Evolutionary conservation across 1,140 invertebrate species (phyloP).

Genomic region (Bemisia tabaci): DNA sequence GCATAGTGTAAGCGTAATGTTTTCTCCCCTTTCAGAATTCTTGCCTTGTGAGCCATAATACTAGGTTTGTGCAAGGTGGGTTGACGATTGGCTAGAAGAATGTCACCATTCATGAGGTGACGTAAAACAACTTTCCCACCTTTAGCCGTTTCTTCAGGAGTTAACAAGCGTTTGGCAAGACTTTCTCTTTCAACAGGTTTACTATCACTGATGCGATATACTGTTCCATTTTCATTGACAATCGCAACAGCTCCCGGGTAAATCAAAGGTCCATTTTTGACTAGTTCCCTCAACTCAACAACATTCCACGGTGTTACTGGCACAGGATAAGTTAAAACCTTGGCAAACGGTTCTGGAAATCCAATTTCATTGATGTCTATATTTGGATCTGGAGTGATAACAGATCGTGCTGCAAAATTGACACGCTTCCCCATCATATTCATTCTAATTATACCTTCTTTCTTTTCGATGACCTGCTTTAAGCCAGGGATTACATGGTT

Average conservation of each 20-base stretch:
- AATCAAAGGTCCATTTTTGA: conserved; percentile 79
- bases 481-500: conserved; percentile 37
- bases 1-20: conserved; percentile 94
- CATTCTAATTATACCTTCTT: conserved; percentile 91
- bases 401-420: conserved; percentile 91
- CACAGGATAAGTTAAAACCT: conserved; percentile 81
- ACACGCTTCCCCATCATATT: conserved; percentile 99
- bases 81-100: conserved; percentile 91
- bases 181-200: conserved; percentile 43
- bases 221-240: conserved; percentile 63
- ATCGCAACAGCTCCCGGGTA: conserved; percentile 83
- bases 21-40: conserved; percentile 84
- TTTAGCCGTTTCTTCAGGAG: conserved; percentile 38
- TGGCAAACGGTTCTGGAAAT: conserved; percentile 90
- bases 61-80: conserved; percentile 94
- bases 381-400: conserved; percentile 97
- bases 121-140: conserved; percentile 67
- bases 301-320: conserved; percentile 89
- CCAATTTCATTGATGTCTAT: conserved; percentile 94
- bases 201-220: conserved; percentile 41
- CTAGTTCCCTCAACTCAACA: conserved; percentile 60
- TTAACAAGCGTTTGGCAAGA: conserved; percentile 65
- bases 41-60: conserved; percentile 94
- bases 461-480: conserved; percentile 88
- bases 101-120: conserved; percentile 89